Evolutionary conservation across 2,797 vertebrate genomes (phyloP), one percentile per base, ranked within the genome.

Genomic region (Yasuhikotakia modesta): DNA sequence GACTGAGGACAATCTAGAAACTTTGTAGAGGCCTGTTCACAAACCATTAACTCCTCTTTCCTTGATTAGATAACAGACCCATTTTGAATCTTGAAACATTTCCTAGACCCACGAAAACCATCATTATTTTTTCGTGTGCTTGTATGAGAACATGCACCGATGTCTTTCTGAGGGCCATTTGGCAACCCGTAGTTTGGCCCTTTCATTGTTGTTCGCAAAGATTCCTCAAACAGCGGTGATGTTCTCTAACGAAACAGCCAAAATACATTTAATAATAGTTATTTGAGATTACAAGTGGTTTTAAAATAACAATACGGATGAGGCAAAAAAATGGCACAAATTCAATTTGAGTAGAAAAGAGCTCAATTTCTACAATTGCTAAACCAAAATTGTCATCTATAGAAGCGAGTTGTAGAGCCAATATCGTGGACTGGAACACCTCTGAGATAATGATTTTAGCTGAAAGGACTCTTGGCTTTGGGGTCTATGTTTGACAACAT

Each of bases 381-480:
- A 55, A 78, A 70, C 76, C 76, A 39, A 64, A 71, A 65, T 32
- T 8, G 68, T 78, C 46, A 30, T 43, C 57, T 78, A 30, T 65
- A 78, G 48, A 50, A 78, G 58, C 30, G 67, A 64, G 45, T 64
- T 35, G 60, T 17, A 69, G 58, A 64, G 76, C 58, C 43, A 70
- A 58, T 70, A 19, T 78, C 43, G 64, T 55, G 68, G 48, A 64
- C 19, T 70, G 66, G 67, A 78, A 55, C 76, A 78, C 76, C 68
- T 77, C 75, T 63, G 55, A 77, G 68, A 71, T 64, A 78, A 78
- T 78, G 60, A 64, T 71, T 78, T 70, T 78, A 78, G 68, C 76
- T 78, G 76, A 78, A 71, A 22, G 70, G 48, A 65, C 21, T 65
- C 60, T 71, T 78, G 76, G 68, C 76, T 53, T 70, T 70, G 70